Base-by-base conservation (phyloP, 2,888 invertebrate genomes). In the Heteromurus nitidus region DNA sequence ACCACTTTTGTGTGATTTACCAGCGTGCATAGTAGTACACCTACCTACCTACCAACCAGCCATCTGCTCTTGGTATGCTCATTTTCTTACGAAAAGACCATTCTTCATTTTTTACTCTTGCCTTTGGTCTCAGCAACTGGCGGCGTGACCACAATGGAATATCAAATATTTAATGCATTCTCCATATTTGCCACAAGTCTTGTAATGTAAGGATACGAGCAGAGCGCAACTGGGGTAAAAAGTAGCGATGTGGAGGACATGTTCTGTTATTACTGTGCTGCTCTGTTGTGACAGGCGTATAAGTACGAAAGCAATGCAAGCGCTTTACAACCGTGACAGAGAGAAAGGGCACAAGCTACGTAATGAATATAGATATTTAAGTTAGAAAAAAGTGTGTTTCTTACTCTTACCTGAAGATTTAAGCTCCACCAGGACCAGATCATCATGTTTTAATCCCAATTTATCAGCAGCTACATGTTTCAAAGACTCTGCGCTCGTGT, bases 391-490 rank as follows among this genome's bases (percentile, higher is more conserved):
- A 28, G 60, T 60, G 20, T 28, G 16, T n/a, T n/a, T n/a, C n/a
- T n/a, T n/a, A 30, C 26, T 20, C 86, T 86, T 85, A 91, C 91
- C 91, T 88, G 89, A 90, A 1, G 94, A 94, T 89, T 93, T 94
- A 20, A 95, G 93, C 89, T 95, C 95, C 26, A 93, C 94, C 65
- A 95, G 90, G 26, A 93, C 90, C 58, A 94, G 90, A 88, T 94
- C 93, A 87, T 93, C 92, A 53, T 92, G 92, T 70, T 92, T 90
- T 88, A 94, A 91, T 88, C 93, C 92, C 79, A 95, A 90, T 89
- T 95, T 95, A 88, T 94, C 94, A 24, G 94, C 93, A 16, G 94
- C 94, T 83, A 92, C 91, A 55, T 92, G 90, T 86, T 94, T 93
- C 79, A 95, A 93, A 75, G 93, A 91, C 87, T 93, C 93, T 7